A percentile compares a stretch with the other conserved stretches of the same genome.
Evolutionary conservation across 2,797 vertebrate species (phyloP).

Genomic region (Sebastes flavidus): DNA sequence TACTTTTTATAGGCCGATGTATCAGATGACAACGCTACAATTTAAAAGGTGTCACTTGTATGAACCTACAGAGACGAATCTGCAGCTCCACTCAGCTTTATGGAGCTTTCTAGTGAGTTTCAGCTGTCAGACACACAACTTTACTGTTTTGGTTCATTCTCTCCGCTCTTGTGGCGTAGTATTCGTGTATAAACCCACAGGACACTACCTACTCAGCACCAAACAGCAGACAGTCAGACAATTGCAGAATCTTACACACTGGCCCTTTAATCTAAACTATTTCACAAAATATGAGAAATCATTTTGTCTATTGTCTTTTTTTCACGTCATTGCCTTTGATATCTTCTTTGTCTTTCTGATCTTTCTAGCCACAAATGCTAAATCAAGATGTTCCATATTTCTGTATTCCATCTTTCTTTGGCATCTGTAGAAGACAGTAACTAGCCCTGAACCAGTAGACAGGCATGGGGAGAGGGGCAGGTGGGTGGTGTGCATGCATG

Average conservation of each 20-base stretch:
- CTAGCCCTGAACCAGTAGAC: not conserved
- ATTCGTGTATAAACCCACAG: not conserved
- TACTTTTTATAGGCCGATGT: too few relatives aligned
- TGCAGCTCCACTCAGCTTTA: not conserved
- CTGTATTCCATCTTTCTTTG: not conserved
- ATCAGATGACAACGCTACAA: too few relatives aligned
- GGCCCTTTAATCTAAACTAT: not conserved
- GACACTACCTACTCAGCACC: not conserved
- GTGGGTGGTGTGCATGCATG: not conserved
- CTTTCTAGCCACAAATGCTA: not conserved
- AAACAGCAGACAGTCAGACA: not conserved
- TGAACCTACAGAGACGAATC: not conserved
- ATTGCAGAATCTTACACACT: not conserved
- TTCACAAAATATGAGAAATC: not conserved
- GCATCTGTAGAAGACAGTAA: not conserved
- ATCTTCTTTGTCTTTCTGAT: not conserved
- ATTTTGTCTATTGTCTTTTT: not conserved
- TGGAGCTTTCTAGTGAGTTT: not conserved
- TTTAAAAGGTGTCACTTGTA: too few relatives aligned
- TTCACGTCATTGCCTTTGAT: not conserved
- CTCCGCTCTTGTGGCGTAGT: not conserved
- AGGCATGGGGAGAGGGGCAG: not conserved
- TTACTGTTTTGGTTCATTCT: too few relatives aligned
- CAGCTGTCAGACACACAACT: too few relatives aligned
- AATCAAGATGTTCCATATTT: not conserved